phyloP scores from a whole-genome alignment of 2,888 invertebrate species.

The Leptopilina drosophilae region DNA sequence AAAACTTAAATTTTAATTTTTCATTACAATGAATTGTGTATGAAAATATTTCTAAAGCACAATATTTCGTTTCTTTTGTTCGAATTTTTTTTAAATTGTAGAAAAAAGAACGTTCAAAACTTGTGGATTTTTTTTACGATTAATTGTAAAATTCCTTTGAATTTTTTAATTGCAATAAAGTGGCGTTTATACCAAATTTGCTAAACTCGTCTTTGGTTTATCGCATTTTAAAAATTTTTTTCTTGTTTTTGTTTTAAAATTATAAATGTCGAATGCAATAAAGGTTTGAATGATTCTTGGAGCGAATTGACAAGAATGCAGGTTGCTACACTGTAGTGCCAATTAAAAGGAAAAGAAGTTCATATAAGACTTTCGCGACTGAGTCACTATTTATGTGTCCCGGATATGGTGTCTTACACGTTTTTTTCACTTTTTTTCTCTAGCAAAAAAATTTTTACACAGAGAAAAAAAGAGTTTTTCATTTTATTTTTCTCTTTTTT shows the following conservation, averaged over 20 bases:
- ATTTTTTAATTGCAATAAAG: background rate
- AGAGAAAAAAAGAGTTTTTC: constrained; percentile 5
- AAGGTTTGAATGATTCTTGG: constrained; percentile 9
- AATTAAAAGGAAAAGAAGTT: constrained; percentile 60
- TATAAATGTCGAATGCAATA: background rate
- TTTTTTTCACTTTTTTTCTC: background rate
- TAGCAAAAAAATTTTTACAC: background rate
- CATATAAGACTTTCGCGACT: constrained; percentile 62
- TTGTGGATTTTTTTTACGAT: too few relatives aligned
- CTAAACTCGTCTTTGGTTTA: background rate
- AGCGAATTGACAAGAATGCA: constrained; percentile 23
- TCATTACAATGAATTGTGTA: too few relatives aligned
- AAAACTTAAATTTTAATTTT: too few relatives aligned
- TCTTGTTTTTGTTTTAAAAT: background rate
- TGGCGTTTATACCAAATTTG: background rate
- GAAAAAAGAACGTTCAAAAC: too few relatives aligned
- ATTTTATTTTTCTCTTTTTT: background rate
- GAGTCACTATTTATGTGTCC: constrained; percentile 22
- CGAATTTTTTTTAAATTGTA: too few relatives aligned
- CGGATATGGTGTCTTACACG: constrained; percentile 18
- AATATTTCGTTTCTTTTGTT: too few relatives aligned
- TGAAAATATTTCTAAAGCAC: too few relatives aligned
- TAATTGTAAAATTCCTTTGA: background rate
- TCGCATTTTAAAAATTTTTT: too few relatives aligned
- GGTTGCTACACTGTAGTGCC: constrained; percentile 53